Percentiles rank a stretch among this genome's conserved stretches.
Conservation (phyloP, 2,113 vertebrate genomes). For the Callipepla squamata region DNA sequence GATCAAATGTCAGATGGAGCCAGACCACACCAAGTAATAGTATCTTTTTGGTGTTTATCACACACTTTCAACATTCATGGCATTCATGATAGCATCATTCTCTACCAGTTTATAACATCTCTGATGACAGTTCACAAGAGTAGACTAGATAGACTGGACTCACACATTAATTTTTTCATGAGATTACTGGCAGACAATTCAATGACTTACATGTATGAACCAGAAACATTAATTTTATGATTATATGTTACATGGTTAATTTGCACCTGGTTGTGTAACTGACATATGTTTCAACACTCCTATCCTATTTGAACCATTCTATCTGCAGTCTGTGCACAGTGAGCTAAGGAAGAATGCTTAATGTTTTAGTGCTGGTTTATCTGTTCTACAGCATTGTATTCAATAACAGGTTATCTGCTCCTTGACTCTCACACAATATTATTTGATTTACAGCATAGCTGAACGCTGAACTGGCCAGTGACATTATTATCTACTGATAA, state of each 20-base stretch:
- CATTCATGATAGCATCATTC: not conserved
- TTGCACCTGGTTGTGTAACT: slow-evolving; percentile 54
- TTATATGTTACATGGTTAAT: not conserved
- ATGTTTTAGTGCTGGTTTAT: not conserved
- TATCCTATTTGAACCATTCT: not conserved
- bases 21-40: not conserved
- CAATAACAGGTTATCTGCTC: not conserved
- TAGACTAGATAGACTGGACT: not conserved
- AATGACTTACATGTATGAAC: not conserved
- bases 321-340: not conserved
- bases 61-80: not conserved
- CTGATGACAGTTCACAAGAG: not conserved
- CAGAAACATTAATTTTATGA: slow-evolving; percentile 1
- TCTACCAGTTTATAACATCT: not conserved
- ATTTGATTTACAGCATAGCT: slow-evolving; percentile 1
- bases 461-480: not conserved
- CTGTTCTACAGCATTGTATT: not conserved
- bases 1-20: not conserved
- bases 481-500: not conserved
- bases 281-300: slow-evolving; percentile 54
- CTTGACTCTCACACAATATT: not conserved
- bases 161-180: slow-evolving; percentile 5
- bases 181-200: not conserved
- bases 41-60: not conserved
- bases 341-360: not conserved